Conservation (phyloP, 2,797 vertebrate genomes). For the Ispidina lecontei region DNA sequence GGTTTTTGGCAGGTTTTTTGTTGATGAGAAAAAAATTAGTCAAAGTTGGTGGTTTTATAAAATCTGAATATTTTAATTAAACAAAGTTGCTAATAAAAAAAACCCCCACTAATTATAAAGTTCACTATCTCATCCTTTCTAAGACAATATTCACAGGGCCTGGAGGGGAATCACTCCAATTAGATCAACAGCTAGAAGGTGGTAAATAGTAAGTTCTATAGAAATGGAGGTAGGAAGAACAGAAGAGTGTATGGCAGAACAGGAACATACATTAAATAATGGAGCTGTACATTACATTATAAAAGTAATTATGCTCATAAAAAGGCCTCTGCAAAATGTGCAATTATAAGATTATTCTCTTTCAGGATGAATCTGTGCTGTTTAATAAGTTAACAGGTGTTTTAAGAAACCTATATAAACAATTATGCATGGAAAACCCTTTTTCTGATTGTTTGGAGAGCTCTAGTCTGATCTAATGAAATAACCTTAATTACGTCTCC, state of each 20-base stretch:
- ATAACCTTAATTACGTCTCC: constrained; percentile 78
- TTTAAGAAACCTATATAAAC: constrained; percentile 51
- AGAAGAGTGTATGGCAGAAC: neutral
- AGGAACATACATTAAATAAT: neutral
- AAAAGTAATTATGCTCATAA: neutral
- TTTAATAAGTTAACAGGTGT: constrained; percentile 53
- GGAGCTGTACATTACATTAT: neutral
- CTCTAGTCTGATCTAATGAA: constrained; percentile 74
- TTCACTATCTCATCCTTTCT: neutral
- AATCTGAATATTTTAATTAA: neutral
- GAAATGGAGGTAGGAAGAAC: neutral
- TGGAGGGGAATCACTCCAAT: neutral
- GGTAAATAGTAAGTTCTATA: neutral
- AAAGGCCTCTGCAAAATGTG: neutral
- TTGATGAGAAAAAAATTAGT: neutral
- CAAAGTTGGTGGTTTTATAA: neutral
- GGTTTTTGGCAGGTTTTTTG: neutral
- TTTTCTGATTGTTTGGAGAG: constrained; percentile 58
- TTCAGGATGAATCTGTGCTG: constrained; percentile 34
- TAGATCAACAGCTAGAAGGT: neutral
- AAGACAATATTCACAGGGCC: neutral
- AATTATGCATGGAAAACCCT: constrained; percentile 43
- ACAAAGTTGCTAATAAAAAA: neutral
- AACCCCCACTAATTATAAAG: neutral
- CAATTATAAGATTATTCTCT: neutral